Evolutionary conservation across 2,797 vertebrate species (phyloP).

Genomic region (Parambassis ranga): DNA sequence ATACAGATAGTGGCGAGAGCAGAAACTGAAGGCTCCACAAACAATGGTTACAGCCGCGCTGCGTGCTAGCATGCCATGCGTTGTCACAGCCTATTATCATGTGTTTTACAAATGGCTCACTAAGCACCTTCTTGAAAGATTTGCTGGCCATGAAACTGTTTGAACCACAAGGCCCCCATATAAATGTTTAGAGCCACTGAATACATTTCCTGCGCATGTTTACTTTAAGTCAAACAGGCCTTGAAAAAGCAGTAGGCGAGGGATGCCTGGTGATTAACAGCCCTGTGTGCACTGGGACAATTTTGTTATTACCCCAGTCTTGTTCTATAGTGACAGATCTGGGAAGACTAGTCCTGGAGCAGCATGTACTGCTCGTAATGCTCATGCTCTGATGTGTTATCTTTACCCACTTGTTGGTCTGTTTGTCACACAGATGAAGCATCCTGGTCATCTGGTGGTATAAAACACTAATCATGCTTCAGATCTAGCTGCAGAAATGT

Average conservation of each 20-base stretch:
- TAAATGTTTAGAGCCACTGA: slow-evolving; percentile 79
- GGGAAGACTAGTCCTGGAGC: slow-evolving; percentile 53
- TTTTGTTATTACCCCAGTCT: slow-evolving; percentile 74
- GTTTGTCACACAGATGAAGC: background rate
- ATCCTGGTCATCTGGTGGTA: background rate
- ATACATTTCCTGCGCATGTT: slow-evolving; percentile 80
- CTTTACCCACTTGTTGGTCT: slow-evolving; percentile 20
- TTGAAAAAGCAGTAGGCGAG: slow-evolving; percentile 71
- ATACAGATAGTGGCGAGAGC: slow-evolving; percentile 34
- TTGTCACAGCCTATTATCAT: slow-evolving; percentile 67
- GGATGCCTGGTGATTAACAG: slow-evolving; percentile 72
- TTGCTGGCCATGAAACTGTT: slow-evolving; percentile 65
- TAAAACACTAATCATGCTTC: background rate
- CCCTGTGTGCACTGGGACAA: slow-evolving; percentile 56
- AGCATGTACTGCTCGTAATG: slow-evolving; percentile 13
- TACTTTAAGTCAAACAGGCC: slow-evolving; percentile 79
- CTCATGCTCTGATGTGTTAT: slow-evolving; percentile 29
- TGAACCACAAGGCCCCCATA: slow-evolving; percentile 64
- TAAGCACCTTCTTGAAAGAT: slow-evolving; percentile 77
- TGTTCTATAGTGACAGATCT: slow-evolving; percentile 69
- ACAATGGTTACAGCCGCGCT: slow-evolving; percentile 30
- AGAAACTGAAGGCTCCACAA: slow-evolving; percentile 53
- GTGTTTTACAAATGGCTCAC: slow-evolving; percentile 67
- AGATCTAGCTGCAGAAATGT: too few relatives aligned
- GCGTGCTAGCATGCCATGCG: slow-evolving; percentile 45